phyloP scores from a whole-genome alignment of 2,888 invertebrate genomes.

The Andricus quercusramuli region DNA sequence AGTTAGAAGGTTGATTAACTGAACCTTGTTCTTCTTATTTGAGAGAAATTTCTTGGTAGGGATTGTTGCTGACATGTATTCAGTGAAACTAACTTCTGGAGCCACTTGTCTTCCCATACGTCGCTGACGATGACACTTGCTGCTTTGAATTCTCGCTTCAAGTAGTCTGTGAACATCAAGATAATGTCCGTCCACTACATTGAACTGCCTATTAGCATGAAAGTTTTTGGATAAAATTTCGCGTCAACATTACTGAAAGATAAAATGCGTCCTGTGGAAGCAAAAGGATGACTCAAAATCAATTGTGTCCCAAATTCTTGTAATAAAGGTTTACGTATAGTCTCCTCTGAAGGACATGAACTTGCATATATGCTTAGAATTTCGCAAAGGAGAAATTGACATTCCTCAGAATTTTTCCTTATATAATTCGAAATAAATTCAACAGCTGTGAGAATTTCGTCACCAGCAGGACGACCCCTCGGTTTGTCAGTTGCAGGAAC shows the following conservation, averaged over 20 bases:
- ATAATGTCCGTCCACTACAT: slow-evolving; percentile 39
- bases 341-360: neutral
- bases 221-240: neutral
- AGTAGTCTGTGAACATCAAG: slow-evolving; percentile 61
- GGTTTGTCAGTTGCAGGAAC: neutral
- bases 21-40: slow-evolving; percentile 28
- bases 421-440: neutral
- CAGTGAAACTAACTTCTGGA: slow-evolving; percentile 66
- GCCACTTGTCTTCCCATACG: slow-evolving; percentile 24
- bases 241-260: neutral
- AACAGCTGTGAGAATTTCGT: neutral
- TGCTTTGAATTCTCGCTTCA: slow-evolving; percentile 43
- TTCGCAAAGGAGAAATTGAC: neutral
- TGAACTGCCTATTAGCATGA: slow-evolving; percentile 63
- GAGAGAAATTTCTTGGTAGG: slow-evolving; percentile 20
- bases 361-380: neutral
- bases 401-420: neutral
- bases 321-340: neutral
- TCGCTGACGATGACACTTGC: slow-evolving; percentile 33
- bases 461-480: neutral
- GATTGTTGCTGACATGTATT: slow-evolving; percentile 2
- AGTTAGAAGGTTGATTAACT: neutral
- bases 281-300: neutral
- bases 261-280: neutral
- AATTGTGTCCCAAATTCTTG: neutral